Base-by-base conservation (phyloP, 1,140 invertebrate species). In the Ceratosolen fusciceps region DNA sequence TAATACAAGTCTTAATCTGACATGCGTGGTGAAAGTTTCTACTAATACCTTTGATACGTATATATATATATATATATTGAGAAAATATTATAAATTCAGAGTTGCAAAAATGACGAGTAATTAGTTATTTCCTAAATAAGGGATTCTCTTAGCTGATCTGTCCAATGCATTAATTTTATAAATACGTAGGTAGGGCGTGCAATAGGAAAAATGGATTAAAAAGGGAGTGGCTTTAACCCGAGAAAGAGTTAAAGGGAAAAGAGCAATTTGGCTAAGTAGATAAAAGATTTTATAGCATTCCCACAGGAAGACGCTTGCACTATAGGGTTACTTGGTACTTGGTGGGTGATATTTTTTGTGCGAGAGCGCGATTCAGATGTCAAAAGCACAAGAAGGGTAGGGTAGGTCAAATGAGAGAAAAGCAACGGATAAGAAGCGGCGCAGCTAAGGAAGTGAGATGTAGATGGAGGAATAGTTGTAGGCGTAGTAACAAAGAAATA, bases 401-500 rank as follows among this genome's bases (percentile, higher is more conserved):
- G 2, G 37, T 24, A 34, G 0, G 1, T 47, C 26, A 14, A 70
- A 60, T 7, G 47, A 80, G 62, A 80, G 60, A 65, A 68, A n/a
- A n/a, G n/a, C n/a, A n/a, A 79, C 49, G 62, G 65, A 76, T 80
- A 73, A 80, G 43, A 73, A 82, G 43, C n/a, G 43, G 70, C 71
- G 75, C 74, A 78, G 9, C 2, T 1, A 58, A 52, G 21, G 31
- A 31, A 74, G 74, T 65, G 72, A 56, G 68, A 0, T 26, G 31
- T 14, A 79, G 54, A 52, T 21, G 24, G 52, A 60, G 34, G 37
- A 31, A 37, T 9, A 65, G 0, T 9, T 31, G 21, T 31, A 65
- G 8, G 19, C 5, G 37, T 65, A 37, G 31, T 37, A 60, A 60
- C 9, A n/a, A 67, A 60, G 39, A 76, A 80, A 56, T 58, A 43